phyloP scores from a whole-genome alignment of 2,888 invertebrate species.

The Megaustenia siamemsis region DNA sequence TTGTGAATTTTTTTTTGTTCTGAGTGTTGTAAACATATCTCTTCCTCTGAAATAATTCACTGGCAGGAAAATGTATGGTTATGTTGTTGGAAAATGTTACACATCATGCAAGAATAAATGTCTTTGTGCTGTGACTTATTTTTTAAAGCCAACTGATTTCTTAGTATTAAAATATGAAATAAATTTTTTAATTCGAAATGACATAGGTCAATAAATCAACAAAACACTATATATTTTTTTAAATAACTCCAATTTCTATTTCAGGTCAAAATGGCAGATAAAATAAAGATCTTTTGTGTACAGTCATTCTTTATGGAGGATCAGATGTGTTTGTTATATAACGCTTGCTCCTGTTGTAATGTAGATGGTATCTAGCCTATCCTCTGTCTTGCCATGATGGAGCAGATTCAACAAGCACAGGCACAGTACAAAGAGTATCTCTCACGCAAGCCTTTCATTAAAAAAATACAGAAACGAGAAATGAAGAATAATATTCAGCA shows the following conservation, averaged over 20 bases:
- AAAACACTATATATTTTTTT: too few species aligned
- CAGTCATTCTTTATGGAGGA: neutral
- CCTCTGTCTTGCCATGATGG: conserved; percentile 13
- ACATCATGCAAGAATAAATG: too few species aligned
- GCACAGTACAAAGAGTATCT: conserved; percentile 19
- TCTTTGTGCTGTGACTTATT: too few species aligned
- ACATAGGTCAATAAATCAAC: too few species aligned
- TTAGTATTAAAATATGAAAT: too few species aligned
- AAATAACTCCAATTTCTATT: neutral
- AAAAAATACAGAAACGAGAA: neutral
- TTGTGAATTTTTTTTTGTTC: too few species aligned
- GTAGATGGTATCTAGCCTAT: neutral
- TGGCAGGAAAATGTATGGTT: too few species aligned
- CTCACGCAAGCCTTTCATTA: conserved; percentile 2
- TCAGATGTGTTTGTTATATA: neutral
- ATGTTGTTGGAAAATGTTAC: too few species aligned
- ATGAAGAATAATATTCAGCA: conserved; percentile 36
- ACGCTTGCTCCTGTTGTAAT: neutral
- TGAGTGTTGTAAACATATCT: too few species aligned
- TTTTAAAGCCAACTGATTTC: too few species aligned
- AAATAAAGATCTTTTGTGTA: neutral
- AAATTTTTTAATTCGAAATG: too few species aligned
- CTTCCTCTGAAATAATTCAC: too few species aligned
- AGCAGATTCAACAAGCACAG: conserved; percentile 10
- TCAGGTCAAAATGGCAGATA: neutral